Base-by-base conservation (phyloP, 1,140 invertebrate species). In the Macrocentrus cingulum region DNA sequence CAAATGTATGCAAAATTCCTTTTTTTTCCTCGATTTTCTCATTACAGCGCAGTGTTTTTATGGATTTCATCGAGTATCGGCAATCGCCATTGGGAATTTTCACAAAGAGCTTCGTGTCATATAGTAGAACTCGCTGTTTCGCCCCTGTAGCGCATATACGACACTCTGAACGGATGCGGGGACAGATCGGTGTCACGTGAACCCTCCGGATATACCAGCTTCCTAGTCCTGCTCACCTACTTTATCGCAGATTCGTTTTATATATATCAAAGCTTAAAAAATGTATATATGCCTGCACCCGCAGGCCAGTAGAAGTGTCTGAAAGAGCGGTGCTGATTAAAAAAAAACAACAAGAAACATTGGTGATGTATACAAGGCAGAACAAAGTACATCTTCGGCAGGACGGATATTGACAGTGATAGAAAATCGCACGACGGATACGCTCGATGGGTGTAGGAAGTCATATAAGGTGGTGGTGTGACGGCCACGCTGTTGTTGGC, bases 141-240 rank as follows among this genome's bases (percentile, higher is more conserved):
- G 63, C 66, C 66, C 66, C 61, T 52, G 60, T 61, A 63, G 63
- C 59, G 58, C 68, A 66, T 67, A 67, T 18, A 50, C 34, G 34
- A 59, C 63, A 59, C 63, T 59, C 51, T 25, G 23, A 71, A 71
- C 70, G 70, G 70, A 72, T 72, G 70, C 68, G 63, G 68, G 69
- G 70, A 68, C 66, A 60, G 69, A 72, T 71, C 69, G 69, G 70
- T 72, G 70, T 72, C 70, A 72, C 69, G 70, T 72, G 70, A 70
- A 72, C 70, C 70, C 70, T 72, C 70, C 70, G 70, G 70, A 72
- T 72, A 72, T 72, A 72, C 60, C 70, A 71, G 69, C 70, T 71
- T 72, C 70, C 70, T 71, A 72, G 70, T 71, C 69, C 70, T 72
- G 67, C 70, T 72, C 70, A 71, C 68, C 70, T 72, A 72, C 66